A percentile compares a stretch with the other conserved stretches of the same genome.
Evolutionary conservation across 2,797 vertebrate species (phyloP).

Genomic region (Tokudaia tokunoshimensis): DNA sequence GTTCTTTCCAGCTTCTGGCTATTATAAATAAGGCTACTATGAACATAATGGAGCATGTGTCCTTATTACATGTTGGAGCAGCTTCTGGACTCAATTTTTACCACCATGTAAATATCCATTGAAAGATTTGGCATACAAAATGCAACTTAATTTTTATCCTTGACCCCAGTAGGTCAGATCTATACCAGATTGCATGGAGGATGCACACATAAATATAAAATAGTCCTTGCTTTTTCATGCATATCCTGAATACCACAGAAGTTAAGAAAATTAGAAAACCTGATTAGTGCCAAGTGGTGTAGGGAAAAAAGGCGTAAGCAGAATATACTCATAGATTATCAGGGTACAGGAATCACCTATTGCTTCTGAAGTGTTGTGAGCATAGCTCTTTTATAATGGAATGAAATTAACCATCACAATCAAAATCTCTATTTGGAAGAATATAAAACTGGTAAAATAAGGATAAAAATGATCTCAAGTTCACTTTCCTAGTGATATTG

Average conservation of each 20-base stretch:
- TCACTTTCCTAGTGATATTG: background rate
- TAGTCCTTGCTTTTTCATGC: background rate
- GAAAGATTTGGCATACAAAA: background rate
- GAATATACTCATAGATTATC: background rate
- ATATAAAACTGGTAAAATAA: background rate
- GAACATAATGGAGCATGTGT: no score
- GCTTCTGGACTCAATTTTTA: background rate
- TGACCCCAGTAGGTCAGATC: background rate
- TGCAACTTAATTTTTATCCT: background rate
- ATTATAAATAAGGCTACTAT: no score
- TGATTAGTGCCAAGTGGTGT: background rate
- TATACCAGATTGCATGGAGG: background rate
- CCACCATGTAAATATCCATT: background rate
- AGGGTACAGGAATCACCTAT: background rate
- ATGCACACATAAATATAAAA: background rate
- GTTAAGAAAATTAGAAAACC: background rate
- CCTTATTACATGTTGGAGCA: no score
- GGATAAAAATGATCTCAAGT: constrained; percentile 14
- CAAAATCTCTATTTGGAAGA: constrained; percentile 28
- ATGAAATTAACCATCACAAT: background rate
- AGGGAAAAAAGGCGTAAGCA: background rate
- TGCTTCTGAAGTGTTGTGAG: background rate
- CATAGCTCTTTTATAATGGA: background rate
- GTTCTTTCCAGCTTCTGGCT: no score
- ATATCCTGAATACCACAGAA: background rate